phyloP scores from a whole-genome alignment of 2,797 vertebrate species.

The Mico argentatus region DNA sequence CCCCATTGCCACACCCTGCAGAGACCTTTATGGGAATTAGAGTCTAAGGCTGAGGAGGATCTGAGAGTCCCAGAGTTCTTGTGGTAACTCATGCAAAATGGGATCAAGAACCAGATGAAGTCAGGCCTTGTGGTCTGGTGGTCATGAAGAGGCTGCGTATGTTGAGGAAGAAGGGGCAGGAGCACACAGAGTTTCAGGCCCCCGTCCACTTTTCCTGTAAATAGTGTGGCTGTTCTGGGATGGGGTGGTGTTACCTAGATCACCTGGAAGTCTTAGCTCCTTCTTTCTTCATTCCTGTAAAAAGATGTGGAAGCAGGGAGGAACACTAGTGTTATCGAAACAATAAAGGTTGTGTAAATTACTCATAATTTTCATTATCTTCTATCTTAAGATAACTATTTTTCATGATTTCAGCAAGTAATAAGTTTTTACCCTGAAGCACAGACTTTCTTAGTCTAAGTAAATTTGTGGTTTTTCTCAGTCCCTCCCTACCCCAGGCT shows the following conservation, averaged over 20 bases:
- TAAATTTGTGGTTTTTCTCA: not conserved
- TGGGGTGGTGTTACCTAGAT: not conserved
- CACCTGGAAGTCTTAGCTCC: not conserved
- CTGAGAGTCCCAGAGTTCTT: not conserved
- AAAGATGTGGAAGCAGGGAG: not conserved
- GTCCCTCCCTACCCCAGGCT: not conserved
- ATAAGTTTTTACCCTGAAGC: not conserved
- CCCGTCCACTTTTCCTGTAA: not conserved
- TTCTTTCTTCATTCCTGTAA: not conserved
- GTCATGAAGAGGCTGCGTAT: not conserved
- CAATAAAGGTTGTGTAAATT: not conserved
- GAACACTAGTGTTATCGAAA: not conserved
- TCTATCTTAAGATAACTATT: not conserved
- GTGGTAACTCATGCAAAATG: not conserved
- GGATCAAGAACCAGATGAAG: not conserved
- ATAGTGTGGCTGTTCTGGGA: not conserved
- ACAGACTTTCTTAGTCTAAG: not conserved
- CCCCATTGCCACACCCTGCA: too few relatives aligned
- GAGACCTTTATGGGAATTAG: not conserved
- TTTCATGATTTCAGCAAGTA: not conserved
- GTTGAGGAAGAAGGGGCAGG: not conserved
- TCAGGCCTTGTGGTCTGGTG: not conserved
- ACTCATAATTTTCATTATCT: not conserved
- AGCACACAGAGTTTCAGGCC: not conserved
- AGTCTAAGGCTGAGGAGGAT: not conserved